These are phyloP conservation scores for Taurulus bubalis DNA, from an alignment of 2,113 vertebrate genomes.

Conservation along the genomic window DNA sequence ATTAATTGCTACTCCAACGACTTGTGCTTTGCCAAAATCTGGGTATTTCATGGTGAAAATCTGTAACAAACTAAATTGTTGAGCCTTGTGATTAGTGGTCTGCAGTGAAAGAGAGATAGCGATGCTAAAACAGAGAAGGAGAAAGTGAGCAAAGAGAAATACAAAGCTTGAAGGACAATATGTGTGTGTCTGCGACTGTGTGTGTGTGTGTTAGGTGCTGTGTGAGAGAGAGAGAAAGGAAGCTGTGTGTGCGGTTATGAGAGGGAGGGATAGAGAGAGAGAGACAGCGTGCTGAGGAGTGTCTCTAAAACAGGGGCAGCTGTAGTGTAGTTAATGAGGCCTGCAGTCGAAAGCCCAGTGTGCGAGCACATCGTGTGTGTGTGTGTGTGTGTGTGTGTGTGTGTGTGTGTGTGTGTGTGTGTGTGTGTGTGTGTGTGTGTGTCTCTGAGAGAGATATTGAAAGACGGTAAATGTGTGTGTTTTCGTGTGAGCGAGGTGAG, in stretches of 20 bases:
- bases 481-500: slow-evolving; percentile 62
- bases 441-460: slow-evolving; percentile 15
- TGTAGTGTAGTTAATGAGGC: slow-evolving; percentile 83
- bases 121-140: slow-evolving; percentile 22
- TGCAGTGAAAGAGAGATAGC: slow-evolving; percentile 12
- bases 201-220: slow-evolving; percentile 40
- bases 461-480: slow-evolving; percentile 67
- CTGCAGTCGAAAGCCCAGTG: slow-evolving; percentile 76
- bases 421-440: slow-evolving; percentile 59
- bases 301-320: slow-evolving; percentile 79
- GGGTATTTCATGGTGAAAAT: background rate
- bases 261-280: slow-evolving; percentile 51
- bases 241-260: slow-evolving; percentile 12
- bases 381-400: slow-evolving; percentile 59
- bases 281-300: slow-evolving; percentile 70
- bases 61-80: background rate
- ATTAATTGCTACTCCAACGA: background rate
- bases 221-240: background rate
- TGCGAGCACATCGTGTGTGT: slow-evolving; percentile 59
- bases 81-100: slow-evolving; percentile 3
- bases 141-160: slow-evolving; percentile 33
- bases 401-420: slow-evolving; percentile 61
- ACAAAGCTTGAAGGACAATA: slow-evolving; percentile 60
- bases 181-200: slow-evolving; percentile 45
- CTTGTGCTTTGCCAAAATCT: background rate